phyloP scores from a whole-genome alignment of 2,888 invertebrate species.

The Cephalotes varians region DNA sequence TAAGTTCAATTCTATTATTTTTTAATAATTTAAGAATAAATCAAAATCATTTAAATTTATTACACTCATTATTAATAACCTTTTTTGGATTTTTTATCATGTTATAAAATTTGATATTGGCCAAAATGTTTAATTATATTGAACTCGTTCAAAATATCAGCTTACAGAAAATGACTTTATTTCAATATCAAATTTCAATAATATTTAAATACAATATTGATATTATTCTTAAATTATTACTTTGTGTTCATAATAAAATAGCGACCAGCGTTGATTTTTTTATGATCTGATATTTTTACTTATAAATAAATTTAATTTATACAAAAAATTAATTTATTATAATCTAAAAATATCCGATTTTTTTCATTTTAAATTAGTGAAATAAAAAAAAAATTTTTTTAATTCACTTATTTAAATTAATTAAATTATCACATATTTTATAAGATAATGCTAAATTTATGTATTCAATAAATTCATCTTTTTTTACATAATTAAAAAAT shows the following conservation, averaged over 20 bases:
- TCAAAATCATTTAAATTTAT: conserved; percentile 1
- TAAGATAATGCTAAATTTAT: neutral
- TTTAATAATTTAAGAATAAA: conserved; percentile 4
- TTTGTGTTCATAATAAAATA: conserved; percentile 12
- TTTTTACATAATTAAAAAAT: neutral
- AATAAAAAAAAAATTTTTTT: neutral
- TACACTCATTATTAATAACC: neutral
- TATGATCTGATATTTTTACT: neutral
- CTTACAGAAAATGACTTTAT: neutral
- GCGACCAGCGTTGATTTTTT: neutral
- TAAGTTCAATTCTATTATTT: conserved; percentile 15
- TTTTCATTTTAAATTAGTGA: neutral
- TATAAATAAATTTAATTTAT: conserved; percentile 8
- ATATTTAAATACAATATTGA: conserved; percentile 8
- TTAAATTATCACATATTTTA: conserved; percentile 10
- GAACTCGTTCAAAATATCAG: neutral
- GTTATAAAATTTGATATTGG: neutral
- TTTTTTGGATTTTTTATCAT: neutral
- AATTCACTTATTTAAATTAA: conserved; percentile 5
- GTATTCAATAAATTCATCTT: neutral
- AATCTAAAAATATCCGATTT: neutral
- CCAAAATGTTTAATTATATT: neutral
- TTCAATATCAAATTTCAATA: neutral
- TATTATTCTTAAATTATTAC: conserved; percentile 25
- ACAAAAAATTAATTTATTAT: conserved; percentile 4